Conservation (phyloP, 2,113 vertebrate genomes). For the Varanus komodoensis region DNA sequence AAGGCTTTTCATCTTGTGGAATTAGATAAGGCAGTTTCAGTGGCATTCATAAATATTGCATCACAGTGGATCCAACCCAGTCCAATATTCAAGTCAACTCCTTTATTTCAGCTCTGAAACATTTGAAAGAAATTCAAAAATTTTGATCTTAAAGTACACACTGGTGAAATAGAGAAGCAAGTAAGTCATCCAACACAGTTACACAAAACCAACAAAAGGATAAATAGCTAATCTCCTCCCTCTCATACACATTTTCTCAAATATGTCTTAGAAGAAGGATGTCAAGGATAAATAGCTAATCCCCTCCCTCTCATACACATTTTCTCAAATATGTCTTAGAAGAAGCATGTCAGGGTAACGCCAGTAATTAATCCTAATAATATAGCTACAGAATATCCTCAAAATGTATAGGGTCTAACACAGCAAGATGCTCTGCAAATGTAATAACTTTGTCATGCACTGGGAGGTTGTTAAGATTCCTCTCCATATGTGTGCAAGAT, state of each 20-base stretch:
- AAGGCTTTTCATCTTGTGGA: constrained; percentile 43
- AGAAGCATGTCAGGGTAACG: neutral
- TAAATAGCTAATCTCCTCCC: neutral
- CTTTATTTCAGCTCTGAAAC: constrained; percentile 43
- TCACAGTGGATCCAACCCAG: constrained; percentile 48
- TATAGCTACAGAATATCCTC: too few relatives aligned
- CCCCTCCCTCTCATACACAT: neutral
- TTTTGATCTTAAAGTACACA: constrained; percentile 60
- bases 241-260: neutral
- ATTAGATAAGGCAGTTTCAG: constrained; percentile 34
- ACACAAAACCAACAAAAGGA: constrained; percentile 16
- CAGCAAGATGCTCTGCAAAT: neutral
- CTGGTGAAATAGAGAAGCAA: constrained; percentile 35
- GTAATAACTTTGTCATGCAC: neutral
- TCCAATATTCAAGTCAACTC: constrained; percentile 44
- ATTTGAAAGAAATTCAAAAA: constrained; percentile 58
- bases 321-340: constrained; percentile 11
- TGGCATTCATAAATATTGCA: neutral
- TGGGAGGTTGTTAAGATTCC: neutral
- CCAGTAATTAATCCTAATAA: neutral
- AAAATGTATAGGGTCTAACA: neutral
- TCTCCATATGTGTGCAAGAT: neutral
- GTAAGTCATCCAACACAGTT: constrained; percentile 30
- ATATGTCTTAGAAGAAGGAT: constrained; percentile 17
- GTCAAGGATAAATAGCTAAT: constrained; percentile 14